A percentile compares a stretch with the other conserved stretches of the same genome.
Conservation (phyloP, 1,140 invertebrate species). For the Proctacanthus coquilletti region DNA sequence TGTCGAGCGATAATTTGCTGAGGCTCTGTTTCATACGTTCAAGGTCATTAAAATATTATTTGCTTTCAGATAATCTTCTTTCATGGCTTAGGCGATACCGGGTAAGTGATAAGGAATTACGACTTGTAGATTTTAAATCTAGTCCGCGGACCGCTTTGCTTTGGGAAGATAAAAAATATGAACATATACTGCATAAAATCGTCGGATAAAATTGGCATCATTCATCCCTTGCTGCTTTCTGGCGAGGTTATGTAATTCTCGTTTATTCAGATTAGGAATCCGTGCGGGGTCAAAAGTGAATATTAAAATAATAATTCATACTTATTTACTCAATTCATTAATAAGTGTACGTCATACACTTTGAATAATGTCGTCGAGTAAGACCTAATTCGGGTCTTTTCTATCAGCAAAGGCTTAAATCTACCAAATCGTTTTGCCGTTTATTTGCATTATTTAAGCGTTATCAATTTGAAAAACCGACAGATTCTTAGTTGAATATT, state of each 20-base stretch:
- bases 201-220: neutral
- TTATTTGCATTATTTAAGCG: too few relatives aligned
- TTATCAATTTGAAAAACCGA: too few relatives aligned
- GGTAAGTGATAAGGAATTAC: constrained; percentile 31
- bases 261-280: too few relatives aligned
- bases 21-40: constrained; percentile 4
- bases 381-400: too few relatives aligned
- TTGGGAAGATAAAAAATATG: neutral
- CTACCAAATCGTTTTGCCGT: neutral
- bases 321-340: too few relatives aligned
- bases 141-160: neutral
- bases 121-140: neutral
- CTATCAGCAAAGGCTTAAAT: neutral
- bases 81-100: constrained; percentile 50
- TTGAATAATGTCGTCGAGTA: too few relatives aligned
- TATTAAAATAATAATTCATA: too few relatives aligned
- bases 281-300: too few relatives aligned
- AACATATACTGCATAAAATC: neutral
- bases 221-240: neutral
- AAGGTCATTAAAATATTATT: neutral
- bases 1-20: too few relatives aligned
- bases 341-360: too few relatives aligned
- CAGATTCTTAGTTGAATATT: neutral
- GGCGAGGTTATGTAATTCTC: too few relatives aligned
- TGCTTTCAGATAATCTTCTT: constrained; percentile 51